Evolutionary conservation across 1,140 invertebrate genomes (phyloP), one percentile per base, ranked within the genome.

Genomic region (Panagrolaimus sp.): DNA sequence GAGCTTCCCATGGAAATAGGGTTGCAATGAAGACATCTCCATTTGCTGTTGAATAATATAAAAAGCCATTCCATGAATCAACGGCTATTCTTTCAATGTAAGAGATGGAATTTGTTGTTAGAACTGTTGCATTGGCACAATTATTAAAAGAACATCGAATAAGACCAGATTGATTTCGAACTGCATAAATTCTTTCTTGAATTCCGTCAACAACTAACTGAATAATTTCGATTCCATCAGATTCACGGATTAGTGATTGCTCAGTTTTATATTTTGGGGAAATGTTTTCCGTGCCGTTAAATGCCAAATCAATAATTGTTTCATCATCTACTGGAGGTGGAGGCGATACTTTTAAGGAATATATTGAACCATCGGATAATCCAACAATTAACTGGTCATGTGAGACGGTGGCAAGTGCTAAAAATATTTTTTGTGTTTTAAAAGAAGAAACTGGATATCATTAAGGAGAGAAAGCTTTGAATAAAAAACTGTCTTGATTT

Each of bases 11-110:
- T 25, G 72, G 72, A 57, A 76, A 77, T 14, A 76, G 42, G 23
- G 76, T 73, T 9, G 77, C 78, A 9, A 72, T 61, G 65, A 78
- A 76, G 23, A 66, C 48, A 45, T 76, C 74, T 3, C 74, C 74
- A 47, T 57, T 64, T 16, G 68, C 70, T 14, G 76, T 76, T 27
- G 51, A 46, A 65, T 76, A 76, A 51, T 75, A 75, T 13, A 75
- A 42, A 8, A 20, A 76, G 62, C 74, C 74, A 68, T 76, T 76
- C 61, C 53, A 79, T 4, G 67, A 45, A 66, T 76, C 74, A n/a
- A 71, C 48, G 20, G 68, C 74, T n/a, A 76, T 67, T 23, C 42
- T 20, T 23, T 70, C 63, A 25, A 76, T 77, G 47, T 46, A 79
- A n/a, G 62, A 66, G 5, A 68, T 48, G 1, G 68, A 47, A 38